Base-by-base conservation (phyloP, 2,797 vertebrate genomes). In the Peromyscus aztecus region DNA sequence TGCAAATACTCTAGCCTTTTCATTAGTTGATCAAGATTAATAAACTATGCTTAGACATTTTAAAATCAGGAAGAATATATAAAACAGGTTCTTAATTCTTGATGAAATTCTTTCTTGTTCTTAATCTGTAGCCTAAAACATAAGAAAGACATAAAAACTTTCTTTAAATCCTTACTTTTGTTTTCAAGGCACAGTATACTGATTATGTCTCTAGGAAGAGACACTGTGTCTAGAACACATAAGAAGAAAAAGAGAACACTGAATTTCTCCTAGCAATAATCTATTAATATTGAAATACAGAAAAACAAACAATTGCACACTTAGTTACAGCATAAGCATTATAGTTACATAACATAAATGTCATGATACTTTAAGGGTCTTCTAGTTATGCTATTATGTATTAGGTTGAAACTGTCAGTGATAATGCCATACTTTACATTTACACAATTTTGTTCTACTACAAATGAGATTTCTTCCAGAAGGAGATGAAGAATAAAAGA, bases 401-500 rank as follows among this genome's bases (percentile, higher is more conserved):
- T 17, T 59, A 19, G 2, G 34, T 43, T 16, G 67, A 76, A 1
- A 85, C 0, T 61, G 61, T 12, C 82, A 71, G 80, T 21, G 34
- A 73, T 29, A 49, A 29, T 4, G 7, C 12, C 1, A 84, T 84
- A 91, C 10, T 92, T 88, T 90, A 78, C 55, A 59, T 78, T 87
- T 84, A 76, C 27, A 23, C 0, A 49, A 55, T 75, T 92, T 77
- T 49, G 7, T 24, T 89, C 71, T 59, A 75, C 34, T 81, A 2
- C 12, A 9, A 89, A 29, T 71, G 12, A 49, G 11, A 37, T 40
- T 82, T 94, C 7, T 86, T 88, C 11, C 29, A 94, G 0, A 12
- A 75, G 52, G 29, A 78, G 65, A 40, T 85, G 10, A 77, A 93
- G 67, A 57, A 57, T 85, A 55, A 94, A 90, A 94, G 13, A 55